Evolutionary conservation across 2,888 invertebrate species (phyloP).

Genomic region (Chloromyia formosa): DNA sequence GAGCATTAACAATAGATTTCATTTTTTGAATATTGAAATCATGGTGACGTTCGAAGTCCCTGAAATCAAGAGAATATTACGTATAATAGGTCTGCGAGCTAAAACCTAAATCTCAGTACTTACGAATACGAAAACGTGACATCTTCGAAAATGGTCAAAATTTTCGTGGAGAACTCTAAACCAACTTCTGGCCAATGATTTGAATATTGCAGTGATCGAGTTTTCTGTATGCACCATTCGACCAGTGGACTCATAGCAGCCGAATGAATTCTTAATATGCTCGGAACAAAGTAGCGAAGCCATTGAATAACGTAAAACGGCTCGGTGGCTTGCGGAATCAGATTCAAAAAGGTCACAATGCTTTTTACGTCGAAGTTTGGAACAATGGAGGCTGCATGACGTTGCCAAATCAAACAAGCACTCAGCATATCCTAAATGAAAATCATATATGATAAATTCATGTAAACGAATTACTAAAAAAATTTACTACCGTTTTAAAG

Average conservation of each 20-base stretch:
- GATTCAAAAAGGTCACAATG: conserved; percentile 56
- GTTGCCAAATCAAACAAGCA: conserved; percentile 62
- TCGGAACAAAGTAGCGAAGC: conserved; percentile 61
- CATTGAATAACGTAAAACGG: conserved; percentile 61
- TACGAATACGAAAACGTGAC: conserved; percentile 60
- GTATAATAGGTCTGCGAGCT: not conserved
- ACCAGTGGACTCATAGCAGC: conserved; percentile 59
- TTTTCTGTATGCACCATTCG: conserved; percentile 62
- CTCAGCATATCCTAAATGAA: conserved; percentile 56
- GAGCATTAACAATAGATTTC: conserved; percentile 57
- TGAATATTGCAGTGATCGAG: conserved; percentile 59
- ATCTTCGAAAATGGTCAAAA: conserved; percentile 60
- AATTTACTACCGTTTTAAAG: conserved; percentile 54
- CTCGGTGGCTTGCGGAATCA: conserved; percentile 59
- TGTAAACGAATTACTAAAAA: not conserved
- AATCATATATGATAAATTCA: not conserved
- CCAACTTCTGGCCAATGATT: conserved; percentile 63
- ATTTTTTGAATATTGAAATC: conserved; percentile 59
- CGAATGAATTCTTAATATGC: conserved; percentile 60
- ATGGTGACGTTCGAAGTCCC: conserved; percentile 60
- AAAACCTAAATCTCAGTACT: conserved; percentile 50
- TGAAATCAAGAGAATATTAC: conserved; percentile 47
- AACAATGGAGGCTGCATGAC: conserved; percentile 60
- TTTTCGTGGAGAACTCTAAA: conserved; percentile 61
- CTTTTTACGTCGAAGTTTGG: conserved; percentile 57